Evolutionary conservation across 1,140 invertebrate species (phyloP).

Genomic region (Apis mellifera): Amel_HAv3.1 CM009931.2:11573501-11574000

Average conservation of each 20-base stretch:
- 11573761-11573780: neutral
- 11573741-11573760: too few species aligned
- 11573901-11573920: too few species aligned
- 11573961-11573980: slow-evolving; percentile 26
- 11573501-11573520: neutral
- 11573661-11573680: neutral
- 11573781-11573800: neutral
- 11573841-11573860: too few species aligned
- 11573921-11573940: neutral
- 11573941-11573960: slow-evolving; percentile 22
- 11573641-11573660: neutral
- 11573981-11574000: slow-evolving; percentile 17
- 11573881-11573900: neutral
- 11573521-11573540: neutral
- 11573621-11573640: neutral
- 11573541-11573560: too few species aligned
- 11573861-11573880: too few species aligned
- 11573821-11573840: too few species aligned
- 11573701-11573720: neutral
- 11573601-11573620: too few species aligned
- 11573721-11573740: neutral
- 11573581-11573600: too few species aligned
- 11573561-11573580: too few species aligned
- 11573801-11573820: neutral
- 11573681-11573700: too few species aligned